Conservation (phyloP, 2,797 vertebrate genomes). For the Sebastes trivittatus region DNA sequence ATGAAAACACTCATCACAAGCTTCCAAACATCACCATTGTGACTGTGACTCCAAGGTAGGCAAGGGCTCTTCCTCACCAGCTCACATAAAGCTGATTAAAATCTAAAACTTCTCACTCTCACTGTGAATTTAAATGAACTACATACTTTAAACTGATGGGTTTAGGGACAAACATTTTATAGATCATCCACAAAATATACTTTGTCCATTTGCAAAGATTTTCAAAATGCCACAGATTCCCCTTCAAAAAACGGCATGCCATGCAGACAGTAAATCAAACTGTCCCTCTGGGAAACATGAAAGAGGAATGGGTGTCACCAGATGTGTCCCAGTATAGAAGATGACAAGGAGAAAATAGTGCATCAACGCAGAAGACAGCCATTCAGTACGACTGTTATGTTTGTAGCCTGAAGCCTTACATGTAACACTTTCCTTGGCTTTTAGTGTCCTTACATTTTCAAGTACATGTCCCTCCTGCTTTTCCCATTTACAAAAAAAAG, state of each 20-base stretch:
- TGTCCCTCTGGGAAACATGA: slow-evolving; percentile 66
- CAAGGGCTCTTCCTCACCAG: slow-evolving; percentile 29
- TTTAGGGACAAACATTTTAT: not conserved
- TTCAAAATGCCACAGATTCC: slow-evolving; percentile 62
- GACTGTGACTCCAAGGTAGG: slow-evolving; percentile 57
- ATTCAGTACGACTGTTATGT: slow-evolving; percentile 30
- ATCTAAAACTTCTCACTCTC: slow-evolving; percentile 10
- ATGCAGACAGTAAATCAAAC: slow-evolving; percentile 75
- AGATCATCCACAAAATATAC: slow-evolving; percentile 6
- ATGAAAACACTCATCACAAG: slow-evolving; percentile 74
- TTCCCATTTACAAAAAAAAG: not conserved
- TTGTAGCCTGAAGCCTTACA: slow-evolving; percentile 34
- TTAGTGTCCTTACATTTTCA: slow-evolving; percentile 8
- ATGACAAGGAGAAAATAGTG: slow-evolving; percentile 81
- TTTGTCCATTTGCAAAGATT: slow-evolving; percentile 42
- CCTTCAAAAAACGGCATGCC: slow-evolving; percentile 70
- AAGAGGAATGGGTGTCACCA: slow-evolving; percentile 70
- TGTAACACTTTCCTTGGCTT: slow-evolving; percentile 17
- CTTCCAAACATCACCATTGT: slow-evolving; percentile 55
- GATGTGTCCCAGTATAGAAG: slow-evolving; percentile 72
- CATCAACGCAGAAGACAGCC: slow-evolving; percentile 60
- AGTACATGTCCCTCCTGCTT: not conserved
- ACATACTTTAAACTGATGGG: not conserved
- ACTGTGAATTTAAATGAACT: not conserved
- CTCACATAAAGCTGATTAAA: slow-evolving; percentile 39